Evolutionary conservation across 2,797 vertebrate species (phyloP).

Genomic region (Xyrichtys novacula): DNA sequence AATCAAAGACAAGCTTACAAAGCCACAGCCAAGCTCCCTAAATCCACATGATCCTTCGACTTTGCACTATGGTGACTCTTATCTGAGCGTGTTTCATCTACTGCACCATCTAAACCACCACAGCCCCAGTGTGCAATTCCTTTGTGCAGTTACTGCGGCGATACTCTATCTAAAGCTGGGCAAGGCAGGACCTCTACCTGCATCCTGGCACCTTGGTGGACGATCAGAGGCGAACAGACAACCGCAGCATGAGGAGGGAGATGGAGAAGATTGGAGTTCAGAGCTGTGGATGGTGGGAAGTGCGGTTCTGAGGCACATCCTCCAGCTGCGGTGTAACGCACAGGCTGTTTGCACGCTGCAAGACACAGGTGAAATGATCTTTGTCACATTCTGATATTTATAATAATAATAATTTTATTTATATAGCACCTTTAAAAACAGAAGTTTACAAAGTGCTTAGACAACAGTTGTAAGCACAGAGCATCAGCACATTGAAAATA

Average conservation of each 20-base stretch:
- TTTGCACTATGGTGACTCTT: conserved; percentile 81
- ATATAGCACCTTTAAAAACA: too few relatives aligned
- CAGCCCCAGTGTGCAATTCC: conserved; percentile 85
- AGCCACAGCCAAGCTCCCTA: conserved; percentile 1
- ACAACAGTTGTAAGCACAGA: too few relatives aligned
- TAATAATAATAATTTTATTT: too few relatives aligned
- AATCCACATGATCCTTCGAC: conserved; percentile 36
- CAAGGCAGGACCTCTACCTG: conserved; percentile 54
- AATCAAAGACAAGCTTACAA: conserved; percentile 28
- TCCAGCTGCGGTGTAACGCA: conserved; percentile 94
- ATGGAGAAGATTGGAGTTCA: conserved; percentile 34
- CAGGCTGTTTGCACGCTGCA: conserved; percentile 89
- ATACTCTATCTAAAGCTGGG: conserved; percentile 85
- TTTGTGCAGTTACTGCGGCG: conserved; percentile 86
- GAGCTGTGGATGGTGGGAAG: conserved; percentile 85
- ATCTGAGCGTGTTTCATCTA: conserved; percentile 88
- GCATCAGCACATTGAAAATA: too few relatives aligned
- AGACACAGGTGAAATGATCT: conserved; percentile 86
- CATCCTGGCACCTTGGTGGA: conserved; percentile 36
- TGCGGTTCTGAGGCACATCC: conserved; percentile 89
- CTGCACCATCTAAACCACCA: conserved; percentile 87
- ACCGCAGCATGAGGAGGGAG: conserved; percentile 22
- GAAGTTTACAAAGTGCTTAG: too few relatives aligned
- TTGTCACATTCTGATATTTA: too few relatives aligned
- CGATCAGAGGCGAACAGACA: conserved; percentile 13